Percentiles rank a stretch among this genome's conserved stretches.
phyloP scores from a whole-genome alignment of 2,888 invertebrate genomes.

The Sphaerophoria taeniata region DNA sequence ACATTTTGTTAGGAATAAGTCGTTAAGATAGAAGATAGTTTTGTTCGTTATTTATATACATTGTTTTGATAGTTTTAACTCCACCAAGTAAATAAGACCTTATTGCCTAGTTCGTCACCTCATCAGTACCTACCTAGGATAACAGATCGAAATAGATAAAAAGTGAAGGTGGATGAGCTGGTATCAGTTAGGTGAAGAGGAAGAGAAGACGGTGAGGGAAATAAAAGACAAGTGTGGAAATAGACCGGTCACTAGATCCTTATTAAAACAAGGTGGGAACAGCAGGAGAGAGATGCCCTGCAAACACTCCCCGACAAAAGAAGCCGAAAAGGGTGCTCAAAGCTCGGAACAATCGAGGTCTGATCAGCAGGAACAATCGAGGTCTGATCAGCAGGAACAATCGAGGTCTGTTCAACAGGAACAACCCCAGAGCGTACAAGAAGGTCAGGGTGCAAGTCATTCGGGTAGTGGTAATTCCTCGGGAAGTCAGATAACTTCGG shows the following conservation, averaged over 20 bases:
- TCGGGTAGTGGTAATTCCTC: neutral
- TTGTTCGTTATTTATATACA: no score
- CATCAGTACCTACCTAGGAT: neutral
- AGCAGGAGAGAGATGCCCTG: neutral
- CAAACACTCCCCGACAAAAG: neutral
- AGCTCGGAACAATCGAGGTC: neutral
- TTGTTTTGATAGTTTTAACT: no score
- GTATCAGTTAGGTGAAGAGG: neutral
- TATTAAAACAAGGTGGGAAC: neutral
- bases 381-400: no score
- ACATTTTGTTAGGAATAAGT: no score
- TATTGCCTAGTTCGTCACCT: neutral
- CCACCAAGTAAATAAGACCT: neutral
- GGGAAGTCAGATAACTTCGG: neutral
- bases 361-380: no score
- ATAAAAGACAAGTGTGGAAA: neutral
- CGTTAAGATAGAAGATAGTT: no score
- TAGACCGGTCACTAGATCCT: neutral
- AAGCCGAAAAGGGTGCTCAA: neutral
- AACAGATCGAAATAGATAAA: neutral
- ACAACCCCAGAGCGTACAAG: neutral
- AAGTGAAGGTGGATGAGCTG: neutral
- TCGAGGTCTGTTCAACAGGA: no score
- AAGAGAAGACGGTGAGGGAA: neutral
- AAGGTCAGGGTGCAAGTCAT: neutral